Base-by-base conservation (phyloP, 2,888 invertebrate species). In the Antitype chi region DNA sequence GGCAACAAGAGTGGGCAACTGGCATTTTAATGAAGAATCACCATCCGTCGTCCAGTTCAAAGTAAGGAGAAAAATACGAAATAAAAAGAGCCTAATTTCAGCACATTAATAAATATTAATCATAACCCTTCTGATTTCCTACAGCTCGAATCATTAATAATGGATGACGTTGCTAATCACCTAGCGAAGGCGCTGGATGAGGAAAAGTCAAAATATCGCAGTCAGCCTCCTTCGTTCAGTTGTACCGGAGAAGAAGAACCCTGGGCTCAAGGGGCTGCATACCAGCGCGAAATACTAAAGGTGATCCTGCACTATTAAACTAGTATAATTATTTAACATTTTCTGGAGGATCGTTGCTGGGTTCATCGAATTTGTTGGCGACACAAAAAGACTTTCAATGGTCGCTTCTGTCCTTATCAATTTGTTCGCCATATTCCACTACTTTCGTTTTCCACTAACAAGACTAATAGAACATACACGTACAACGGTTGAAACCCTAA, bases 91-190 rank as follows among this genome's bases (percentile, higher is more conserved):
- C 11, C 47, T 64, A 7, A 25, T 47, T 20, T 25, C 20, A 64
- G 9, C n/a, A 17, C 6, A 43, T 17, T 32, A 25, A 43, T 13
- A 52, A 11, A 4, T 9, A 67, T 68, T 43, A 64, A 64, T 43
- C 15, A 6, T 70, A 64, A 38, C 23, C n/a, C n/a, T 60, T 62
- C n/a, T 43, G 17, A 17, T 67, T 25, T 70, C 7, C 20, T 57
- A 60, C 86, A 96, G 96, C 88, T 92, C 20, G 96, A 95, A 84
- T 92, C 94, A 1, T 87, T 96, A 17, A 88, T 96, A 72, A 93
- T 95, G 94, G 94, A 95, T 75, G 96, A 96, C 76, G 91, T 96
- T 76, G 93, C 95, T 38, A 94, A 94, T 79, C 96, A 96, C 75
- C 76, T 96, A 2, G 84, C 94, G 7, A 92, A 92, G 82, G 91